Evolutionary conservation across 53 echinoderm and acorn worm genomes (phyloP).

Genomic region (Zoroaster sp.): DNA sequence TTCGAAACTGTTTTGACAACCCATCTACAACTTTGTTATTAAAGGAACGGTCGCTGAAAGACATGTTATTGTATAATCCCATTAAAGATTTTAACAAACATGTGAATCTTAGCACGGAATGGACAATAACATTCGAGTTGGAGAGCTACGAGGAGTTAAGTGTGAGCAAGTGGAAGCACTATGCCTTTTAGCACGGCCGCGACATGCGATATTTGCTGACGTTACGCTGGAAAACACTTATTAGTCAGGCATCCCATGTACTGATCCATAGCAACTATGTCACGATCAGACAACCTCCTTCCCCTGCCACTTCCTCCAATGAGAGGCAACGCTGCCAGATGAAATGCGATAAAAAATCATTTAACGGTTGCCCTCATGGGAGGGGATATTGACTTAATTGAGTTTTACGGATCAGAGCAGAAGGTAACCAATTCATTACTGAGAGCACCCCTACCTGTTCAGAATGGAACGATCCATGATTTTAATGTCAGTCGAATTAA

Average conservation of each 20-base stretch:
- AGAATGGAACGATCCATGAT: neutral
- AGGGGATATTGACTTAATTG: conserved; percentile 53
- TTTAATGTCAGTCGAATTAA: neutral
- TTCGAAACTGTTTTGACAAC: neutral
- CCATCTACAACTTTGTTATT: neutral
- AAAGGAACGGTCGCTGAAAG: neutral
- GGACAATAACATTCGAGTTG: neutral
- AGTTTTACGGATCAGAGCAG: conserved; percentile 44
- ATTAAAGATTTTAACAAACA: neutral
- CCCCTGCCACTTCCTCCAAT: conserved; percentile 23
- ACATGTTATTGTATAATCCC: neutral
- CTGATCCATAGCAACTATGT: conserved; percentile 39
- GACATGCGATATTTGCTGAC: conserved; percentile 30
- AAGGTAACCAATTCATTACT: conserved; percentile 41
- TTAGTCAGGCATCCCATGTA: conserved; percentile 11
- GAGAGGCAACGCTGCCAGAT: neutral
- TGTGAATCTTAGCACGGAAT: conserved; percentile 1
- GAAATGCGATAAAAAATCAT: conserved; percentile 29
- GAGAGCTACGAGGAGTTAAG: neutral
- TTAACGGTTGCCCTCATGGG: conserved; percentile 34
- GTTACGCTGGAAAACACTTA: conserved; percentile 33
- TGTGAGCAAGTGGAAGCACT: neutral
- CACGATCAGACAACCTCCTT: conserved; percentile 53
- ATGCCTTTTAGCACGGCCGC: conserved; percentile 5
- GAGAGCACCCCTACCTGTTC: neutral